These are phyloP conservation scores for Zapornia atra DNA, from an alignment of 2,113 vertebrate species.

Conservation along the genomic window DNA sequence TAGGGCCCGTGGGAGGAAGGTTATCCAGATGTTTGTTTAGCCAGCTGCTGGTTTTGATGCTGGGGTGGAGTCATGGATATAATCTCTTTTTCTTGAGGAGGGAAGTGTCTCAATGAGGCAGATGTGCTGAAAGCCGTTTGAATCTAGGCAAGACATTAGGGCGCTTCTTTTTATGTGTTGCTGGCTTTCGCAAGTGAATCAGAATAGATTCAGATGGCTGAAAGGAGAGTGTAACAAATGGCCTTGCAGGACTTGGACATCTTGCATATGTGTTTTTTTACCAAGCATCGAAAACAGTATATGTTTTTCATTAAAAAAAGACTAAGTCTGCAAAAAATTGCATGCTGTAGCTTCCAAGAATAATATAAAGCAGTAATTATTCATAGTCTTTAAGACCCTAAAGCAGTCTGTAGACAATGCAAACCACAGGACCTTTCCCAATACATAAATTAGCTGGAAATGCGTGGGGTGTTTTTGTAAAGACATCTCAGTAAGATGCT, in stretches of 20 bases:
- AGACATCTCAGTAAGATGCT: neutral
- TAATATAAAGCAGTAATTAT: neutral
- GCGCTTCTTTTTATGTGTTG: neutral
- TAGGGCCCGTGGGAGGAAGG: neutral
- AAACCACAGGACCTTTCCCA: neutral
- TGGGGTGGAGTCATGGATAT: neutral
- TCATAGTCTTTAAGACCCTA: neutral
- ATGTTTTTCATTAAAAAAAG: neutral
- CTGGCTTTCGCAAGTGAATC: neutral
- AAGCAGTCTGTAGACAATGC: neutral
- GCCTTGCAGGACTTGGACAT: neutral
- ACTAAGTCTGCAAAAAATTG: neutral
- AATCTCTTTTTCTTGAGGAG: neutral
- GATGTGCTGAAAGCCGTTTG: neutral
- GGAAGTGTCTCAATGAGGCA: neutral
- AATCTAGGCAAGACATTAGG: neutral
- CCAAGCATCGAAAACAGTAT: neutral
- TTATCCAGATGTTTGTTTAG: neutral
- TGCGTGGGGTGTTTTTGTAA: accelerated
- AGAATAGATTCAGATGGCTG: neutral
- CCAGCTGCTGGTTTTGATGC: neutral
- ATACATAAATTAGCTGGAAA: neutral
- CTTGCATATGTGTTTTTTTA: neutral
- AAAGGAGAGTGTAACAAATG: neutral
- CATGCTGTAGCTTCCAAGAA: neutral